Evolutionary conservation across 37 sponge, comb jelly and placozoan genomes (phyloP).

Genomic region (Spongia lamella): DNA sequence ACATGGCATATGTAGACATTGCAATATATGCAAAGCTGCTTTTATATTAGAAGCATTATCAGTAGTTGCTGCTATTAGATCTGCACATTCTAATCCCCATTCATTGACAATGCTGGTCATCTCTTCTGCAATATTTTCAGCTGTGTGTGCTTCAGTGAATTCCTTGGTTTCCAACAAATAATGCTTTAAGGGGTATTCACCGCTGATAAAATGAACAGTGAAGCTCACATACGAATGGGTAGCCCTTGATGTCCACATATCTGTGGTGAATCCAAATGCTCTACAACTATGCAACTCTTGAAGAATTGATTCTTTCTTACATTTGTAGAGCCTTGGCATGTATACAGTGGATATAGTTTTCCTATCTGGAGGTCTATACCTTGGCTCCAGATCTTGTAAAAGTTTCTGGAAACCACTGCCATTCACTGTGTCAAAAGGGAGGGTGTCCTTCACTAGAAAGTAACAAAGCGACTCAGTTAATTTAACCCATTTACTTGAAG

Average conservation of each 20-base stretch:
- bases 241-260: constrained; percentile 39
- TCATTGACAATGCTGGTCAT: not conserved
- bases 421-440: constrained; percentile 28
- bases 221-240: constrained; percentile 6
- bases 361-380: constrained; percentile 25
- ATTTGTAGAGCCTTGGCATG: constrained; percentile 19
- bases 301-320: not conserved
- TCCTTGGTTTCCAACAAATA: not conserved
- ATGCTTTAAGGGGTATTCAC: not conserved
- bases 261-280: constrained; percentile 21
- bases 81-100: constrained; percentile 1
- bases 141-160: too few relatives aligned
- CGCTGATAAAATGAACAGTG: not conserved
- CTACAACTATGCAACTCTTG: not conserved
- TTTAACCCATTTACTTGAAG: too few relatives aligned
- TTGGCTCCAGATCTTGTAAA: constrained; percentile 24
- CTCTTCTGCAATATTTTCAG: constrained; percentile 1
- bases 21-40: too few relatives aligned
- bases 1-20: too few relatives aligned
- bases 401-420: constrained; percentile 32
- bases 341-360: constrained; percentile 13
- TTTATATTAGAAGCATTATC: too few relatives aligned
- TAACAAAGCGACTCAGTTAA: constrained; percentile 20
- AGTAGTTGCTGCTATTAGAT: too few relatives aligned
- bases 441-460: constrained; percentile 36